These are phyloP conservation scores for Cynopterus sphinx DNA, from an alignment of 2,797 vertebrate species.

Conservation along the genomic window DNA sequence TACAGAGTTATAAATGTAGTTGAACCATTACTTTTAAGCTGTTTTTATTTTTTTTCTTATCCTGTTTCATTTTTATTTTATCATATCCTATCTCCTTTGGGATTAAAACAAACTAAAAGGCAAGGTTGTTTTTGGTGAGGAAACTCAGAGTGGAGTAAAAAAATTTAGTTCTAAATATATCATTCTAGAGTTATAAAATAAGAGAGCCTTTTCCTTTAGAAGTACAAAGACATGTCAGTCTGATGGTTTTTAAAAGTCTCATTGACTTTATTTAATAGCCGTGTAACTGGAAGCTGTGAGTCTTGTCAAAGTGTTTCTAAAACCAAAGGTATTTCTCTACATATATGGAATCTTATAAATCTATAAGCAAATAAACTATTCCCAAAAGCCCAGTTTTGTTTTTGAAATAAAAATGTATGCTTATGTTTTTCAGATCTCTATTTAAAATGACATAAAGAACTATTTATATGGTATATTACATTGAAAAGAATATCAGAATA, in stretches of 20 bases:
- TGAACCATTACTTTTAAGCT: neutral
- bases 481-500: neutral
- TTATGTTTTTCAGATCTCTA: neutral
- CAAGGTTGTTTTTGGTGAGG: constrained; percentile 9
- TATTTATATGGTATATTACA: neutral
- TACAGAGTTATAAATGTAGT: neutral
- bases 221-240: neutral
- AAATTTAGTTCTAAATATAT: neutral
- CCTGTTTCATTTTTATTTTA: constrained; percentile 10
- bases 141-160: neutral
- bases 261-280: neutral
- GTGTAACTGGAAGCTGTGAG: neutral
- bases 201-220: neutral
- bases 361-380: neutral
- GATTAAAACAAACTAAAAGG: neutral
- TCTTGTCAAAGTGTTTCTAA: constrained; percentile 35
- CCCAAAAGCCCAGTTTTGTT: constrained; percentile 10
- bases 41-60: neutral
- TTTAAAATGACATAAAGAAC: neutral
- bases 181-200: constrained; percentile 13
- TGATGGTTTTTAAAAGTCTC: neutral
- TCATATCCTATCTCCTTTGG: neutral
- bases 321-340: constrained; percentile 9
- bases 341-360: neutral
- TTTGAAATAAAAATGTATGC: constrained; percentile 32